Base-by-base conservation (phyloP, 2,113 vertebrate genomes). In the Gadus macrocephalus region DNA sequence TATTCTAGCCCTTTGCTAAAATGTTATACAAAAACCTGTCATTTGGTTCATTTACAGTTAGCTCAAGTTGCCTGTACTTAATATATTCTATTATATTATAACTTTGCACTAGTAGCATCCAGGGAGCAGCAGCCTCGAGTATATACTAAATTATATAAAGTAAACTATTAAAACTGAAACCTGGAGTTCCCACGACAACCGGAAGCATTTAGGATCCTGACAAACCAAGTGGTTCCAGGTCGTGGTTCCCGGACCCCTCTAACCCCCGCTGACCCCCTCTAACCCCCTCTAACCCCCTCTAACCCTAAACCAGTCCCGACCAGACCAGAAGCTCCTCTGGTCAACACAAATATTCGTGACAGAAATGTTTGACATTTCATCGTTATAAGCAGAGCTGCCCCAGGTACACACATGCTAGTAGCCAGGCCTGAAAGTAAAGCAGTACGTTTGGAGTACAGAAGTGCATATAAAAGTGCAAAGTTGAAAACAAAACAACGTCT, bases 401-500 rank as follows among this genome's bases (percentile, higher is more conserved):
- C 5, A 31, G 63, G 1, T 28, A 58, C 35, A 61, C 16, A 68
- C 27, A 53, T 19, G 28, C 58, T 27, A 17, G 2, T 27, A 35
- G 60, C 66, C 59, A 15, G 28, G 22, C 38, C 61, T 67, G 31
- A 72, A 65, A 35, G 69, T 70, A 49, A 67, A 49, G 6, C 8
- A 49, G 42, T 3, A 67, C 28, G 7, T 70, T 62, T 14, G 49
- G 7, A 75, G 38, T 53, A 71, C 66, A 78, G 72, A 53, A 68
- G 11, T 74, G 27, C 31, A 31, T 31, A 31, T 22, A 12, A 82
- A 83, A 83, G 76, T 88, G 79, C 80, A 79, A 70, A 71, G 62
- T 56, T 65, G 68, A 60, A 53, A 12, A 15, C 75, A 76, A 75
- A n/a, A n/a, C n/a, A 15, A 60, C 7, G 42, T 49, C 42, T 49